A percentile compares a stretch with the other conserved stretches of the same genome.
These are phyloP conservation scores for Aix galericulata DNA, from an alignment of 2,113 vertebrate genomes.

Conservation along the genomic window DNA sequence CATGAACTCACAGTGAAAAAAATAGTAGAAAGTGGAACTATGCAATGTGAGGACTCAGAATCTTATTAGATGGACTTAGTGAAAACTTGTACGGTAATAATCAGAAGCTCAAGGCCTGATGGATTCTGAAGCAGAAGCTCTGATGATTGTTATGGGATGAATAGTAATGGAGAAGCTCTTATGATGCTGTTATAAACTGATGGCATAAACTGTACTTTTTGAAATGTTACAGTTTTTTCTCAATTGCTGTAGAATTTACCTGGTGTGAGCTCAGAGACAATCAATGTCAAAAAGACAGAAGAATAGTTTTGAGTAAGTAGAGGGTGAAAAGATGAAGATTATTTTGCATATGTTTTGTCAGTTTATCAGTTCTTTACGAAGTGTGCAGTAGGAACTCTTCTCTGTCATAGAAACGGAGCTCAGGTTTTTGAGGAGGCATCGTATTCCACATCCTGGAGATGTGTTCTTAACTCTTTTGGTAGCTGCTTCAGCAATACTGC, in stretches of 20 bases:
- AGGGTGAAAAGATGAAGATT: neutral
- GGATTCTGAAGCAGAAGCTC: neutral
- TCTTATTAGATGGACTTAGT: neutral
- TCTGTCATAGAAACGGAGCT: neutral
- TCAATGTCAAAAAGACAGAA: neutral
- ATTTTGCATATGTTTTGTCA: neutral
- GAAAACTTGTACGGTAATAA: neutral
- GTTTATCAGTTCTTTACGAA: neutral
- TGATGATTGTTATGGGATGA: neutral
- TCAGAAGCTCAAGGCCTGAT: neutral
- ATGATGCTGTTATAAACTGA: neutral
- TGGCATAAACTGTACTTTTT: neutral
- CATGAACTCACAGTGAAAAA: neutral
- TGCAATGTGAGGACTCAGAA: neutral
- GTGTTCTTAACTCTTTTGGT: neutral
- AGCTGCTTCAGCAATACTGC: neutral
- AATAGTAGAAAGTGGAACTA: neutral
- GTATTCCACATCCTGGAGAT: neutral
- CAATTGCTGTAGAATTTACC: neutral
- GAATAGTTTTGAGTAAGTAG: neutral
- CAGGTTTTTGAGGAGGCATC: neutral
- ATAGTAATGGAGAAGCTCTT: neutral
- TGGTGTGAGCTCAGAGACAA: neutral
- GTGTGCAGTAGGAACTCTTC: neutral
- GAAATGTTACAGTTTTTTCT: neutral